Evolutionary conservation across 2,888 invertebrate species (phyloP).

Genomic region (Tillus elongatus): DNA sequence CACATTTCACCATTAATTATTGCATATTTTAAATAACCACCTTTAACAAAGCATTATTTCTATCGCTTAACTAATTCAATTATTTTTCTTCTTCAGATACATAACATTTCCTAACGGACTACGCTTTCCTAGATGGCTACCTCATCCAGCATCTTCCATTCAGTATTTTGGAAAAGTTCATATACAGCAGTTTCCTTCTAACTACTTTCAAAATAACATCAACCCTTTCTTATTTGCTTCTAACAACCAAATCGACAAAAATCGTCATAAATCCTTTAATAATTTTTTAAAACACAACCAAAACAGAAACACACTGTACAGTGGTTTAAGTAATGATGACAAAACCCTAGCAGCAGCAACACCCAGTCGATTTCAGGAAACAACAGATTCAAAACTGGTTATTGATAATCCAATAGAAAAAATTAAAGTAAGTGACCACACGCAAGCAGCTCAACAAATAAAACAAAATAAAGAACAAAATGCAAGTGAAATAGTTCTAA

Average conservation of each 20-base stretch:
- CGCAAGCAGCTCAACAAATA: background rate
- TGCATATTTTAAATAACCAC: no score
- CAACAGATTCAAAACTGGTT: background rate
- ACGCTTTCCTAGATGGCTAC: constrained; percentile 23
- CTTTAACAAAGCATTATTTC: no score
- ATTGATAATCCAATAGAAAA: no score
- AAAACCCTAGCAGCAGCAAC: no score
- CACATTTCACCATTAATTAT: no score
- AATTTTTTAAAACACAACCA: background rate
- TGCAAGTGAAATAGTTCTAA: no score
- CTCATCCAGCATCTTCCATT: constrained; percentile 16
- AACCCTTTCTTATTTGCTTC: constrained; percentile 10
- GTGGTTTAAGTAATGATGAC: no score
- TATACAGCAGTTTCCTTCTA: no score
- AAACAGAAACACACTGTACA: background rate
- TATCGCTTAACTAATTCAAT: no score
- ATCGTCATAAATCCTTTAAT: constrained; percentile 9
- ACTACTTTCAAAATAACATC: no score
- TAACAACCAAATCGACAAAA: constrained; percentile 13
- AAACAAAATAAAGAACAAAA: background rate
- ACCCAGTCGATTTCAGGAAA: background rate
- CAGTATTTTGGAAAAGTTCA: constrained; percentile 2
- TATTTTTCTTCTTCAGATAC: constrained; percentile 23
- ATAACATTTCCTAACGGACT: constrained; percentile 23
- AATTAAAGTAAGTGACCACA: constrained; percentile 12